Percentiles rank a stretch among this genome's conserved stretches.
These are phyloP conservation scores for Penaeus vannamei DNA, from an alignment of 1,140 invertebrate genomes.

Conservation along the genomic window DNA sequence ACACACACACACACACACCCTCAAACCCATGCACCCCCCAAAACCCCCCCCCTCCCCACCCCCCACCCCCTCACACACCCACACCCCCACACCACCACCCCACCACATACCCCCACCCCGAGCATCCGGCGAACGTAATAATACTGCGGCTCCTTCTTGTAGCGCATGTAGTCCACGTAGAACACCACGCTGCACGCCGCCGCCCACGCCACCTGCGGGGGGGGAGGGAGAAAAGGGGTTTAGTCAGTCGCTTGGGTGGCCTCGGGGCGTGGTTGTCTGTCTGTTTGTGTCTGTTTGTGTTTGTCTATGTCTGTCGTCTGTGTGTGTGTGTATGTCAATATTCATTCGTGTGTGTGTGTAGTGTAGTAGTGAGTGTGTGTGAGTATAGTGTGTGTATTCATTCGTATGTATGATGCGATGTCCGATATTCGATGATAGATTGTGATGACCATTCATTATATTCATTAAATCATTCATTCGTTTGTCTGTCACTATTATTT, in stretches of 20 bases:
- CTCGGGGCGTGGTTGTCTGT: not conserved
- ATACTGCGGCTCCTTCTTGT: not conserved
- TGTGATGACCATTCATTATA: no score
- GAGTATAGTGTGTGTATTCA: no score
- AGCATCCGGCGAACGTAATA: constrained; percentile 7
- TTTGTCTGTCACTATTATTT: no score
- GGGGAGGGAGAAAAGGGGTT: not conserved
- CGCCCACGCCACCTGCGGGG: not conserved
- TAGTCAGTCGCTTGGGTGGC: not conserved
- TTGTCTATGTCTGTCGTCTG: no score
- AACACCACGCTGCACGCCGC: not conserved
- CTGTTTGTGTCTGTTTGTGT: no score
- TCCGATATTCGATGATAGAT: no score
- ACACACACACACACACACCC: constrained; percentile 22
- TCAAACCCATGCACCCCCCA: not conserved
- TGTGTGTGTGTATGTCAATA: no score
- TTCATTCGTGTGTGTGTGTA: no score
- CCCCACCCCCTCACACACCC: no score
- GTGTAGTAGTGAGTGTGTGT: no score
- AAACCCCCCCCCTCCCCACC: not conserved
- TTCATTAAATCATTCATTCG: no score
- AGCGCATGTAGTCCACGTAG: constrained; percentile 19
- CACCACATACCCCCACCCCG: not conserved
- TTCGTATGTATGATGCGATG: no score
- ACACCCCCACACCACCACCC: not conserved